Evolutionary conservation across 1,140 invertebrate genomes (phyloP).

Genomic region (Drosophila sproati): DNA sequence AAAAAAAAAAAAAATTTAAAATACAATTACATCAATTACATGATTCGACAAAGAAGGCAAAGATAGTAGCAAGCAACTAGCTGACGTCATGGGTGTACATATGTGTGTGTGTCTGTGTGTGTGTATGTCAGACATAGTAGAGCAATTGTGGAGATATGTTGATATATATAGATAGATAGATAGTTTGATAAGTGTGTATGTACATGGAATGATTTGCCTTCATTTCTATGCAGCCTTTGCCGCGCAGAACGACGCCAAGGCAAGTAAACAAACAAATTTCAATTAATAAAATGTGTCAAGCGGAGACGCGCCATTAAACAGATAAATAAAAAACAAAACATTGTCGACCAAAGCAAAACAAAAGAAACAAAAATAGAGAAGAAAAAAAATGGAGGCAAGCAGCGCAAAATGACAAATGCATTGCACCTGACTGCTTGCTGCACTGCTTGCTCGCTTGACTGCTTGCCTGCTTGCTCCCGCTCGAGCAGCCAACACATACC

Average conservation of each 20-base stretch:
- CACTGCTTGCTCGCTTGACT: neutral
- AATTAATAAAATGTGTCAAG: slow-evolving; percentile 82
- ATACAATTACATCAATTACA: slow-evolving; percentile 7
- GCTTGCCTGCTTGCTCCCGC: neutral
- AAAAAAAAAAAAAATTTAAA: neutral
- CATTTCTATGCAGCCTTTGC: slow-evolving; percentile 24
- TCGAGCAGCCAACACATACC: no score
- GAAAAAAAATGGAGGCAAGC: slow-evolving; percentile 11
- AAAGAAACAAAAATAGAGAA: slow-evolving; percentile 6
- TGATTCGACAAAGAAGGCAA: slow-evolving; percentile 9
- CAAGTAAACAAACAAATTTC: slow-evolving; percentile 76
- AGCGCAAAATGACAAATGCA: slow-evolving; percentile 24
- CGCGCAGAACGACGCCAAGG: slow-evolving; percentile 11
- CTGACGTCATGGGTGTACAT: neutral
- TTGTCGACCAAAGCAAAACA: slow-evolving; percentile 11
- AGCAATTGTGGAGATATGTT: neutral
- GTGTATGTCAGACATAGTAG: neutral
- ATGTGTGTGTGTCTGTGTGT: neutral
- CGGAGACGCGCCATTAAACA: slow-evolving; percentile 74
- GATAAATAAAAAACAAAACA: slow-evolving; percentile 14
- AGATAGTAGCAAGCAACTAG: slow-evolving; percentile 8
- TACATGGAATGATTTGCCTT: neutral
- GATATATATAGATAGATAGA: neutral
- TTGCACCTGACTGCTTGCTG: slow-evolving; percentile 64
- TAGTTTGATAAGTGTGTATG: slow-evolving; percentile 1